Conservation (phyloP, 1,140 invertebrate species). For the Maniola jurtina region DNA sequence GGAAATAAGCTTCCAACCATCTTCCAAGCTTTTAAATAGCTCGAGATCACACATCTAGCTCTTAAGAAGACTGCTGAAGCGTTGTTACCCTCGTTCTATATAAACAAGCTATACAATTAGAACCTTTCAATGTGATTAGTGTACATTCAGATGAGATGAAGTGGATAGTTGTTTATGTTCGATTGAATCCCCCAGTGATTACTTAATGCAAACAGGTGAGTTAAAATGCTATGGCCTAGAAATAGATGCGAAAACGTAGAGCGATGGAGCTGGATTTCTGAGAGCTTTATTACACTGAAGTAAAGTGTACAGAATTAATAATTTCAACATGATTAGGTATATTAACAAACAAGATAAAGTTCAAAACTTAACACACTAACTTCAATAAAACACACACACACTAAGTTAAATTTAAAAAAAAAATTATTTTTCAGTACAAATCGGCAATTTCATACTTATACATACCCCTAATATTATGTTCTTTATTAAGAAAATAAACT, state of each 20-base stretch:
- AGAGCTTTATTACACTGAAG: too few species aligned
- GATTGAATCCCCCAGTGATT: slow-evolving; percentile 11
- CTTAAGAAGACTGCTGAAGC: slow-evolving; percentile 12
- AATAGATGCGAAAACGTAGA: background rate
- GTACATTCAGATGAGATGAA: slow-evolving; percentile 19
- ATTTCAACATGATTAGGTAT: too few species aligned
- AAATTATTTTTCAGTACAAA: too few species aligned
- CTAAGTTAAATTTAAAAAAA: too few species aligned
- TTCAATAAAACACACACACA: too few species aligned
- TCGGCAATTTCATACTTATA: too few species aligned
- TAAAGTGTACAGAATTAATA: too few species aligned
- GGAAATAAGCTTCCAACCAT: background rate
- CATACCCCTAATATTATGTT: too few species aligned
- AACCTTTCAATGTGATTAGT: slow-evolving; percentile 30
- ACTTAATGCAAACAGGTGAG: slow-evolving; percentile 14
- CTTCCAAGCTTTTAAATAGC: background rate
- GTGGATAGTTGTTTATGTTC: slow-evolving; percentile 7
- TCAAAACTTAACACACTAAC: too few species aligned
- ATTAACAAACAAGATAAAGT: too few species aligned
- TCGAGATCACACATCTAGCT: background rate
- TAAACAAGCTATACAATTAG: slow-evolving; percentile 18
- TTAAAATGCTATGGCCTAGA: slow-evolving; percentile 10
- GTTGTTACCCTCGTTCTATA: too few species aligned
- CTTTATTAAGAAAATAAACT: too few species aligned
- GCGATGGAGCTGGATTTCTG: background rate